phyloP scores from a whole-genome alignment of 2,888 invertebrate species.

The Polietes domitor region DNA sequence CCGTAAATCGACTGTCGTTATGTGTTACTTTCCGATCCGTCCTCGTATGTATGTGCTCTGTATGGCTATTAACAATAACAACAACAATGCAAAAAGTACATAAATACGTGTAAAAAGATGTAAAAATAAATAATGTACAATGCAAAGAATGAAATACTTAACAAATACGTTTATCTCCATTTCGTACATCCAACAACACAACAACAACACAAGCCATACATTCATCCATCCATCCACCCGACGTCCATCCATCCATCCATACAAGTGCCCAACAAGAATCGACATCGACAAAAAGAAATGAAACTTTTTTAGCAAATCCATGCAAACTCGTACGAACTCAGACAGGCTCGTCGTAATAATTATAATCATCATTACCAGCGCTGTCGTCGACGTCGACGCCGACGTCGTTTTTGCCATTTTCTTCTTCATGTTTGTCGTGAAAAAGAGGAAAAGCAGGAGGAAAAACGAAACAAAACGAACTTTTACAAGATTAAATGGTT shows the following conservation, averaged over 20 bases:
- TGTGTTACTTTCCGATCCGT: neutral
- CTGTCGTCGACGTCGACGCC: neutral
- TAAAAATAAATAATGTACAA: slow-evolving; percentile 18
- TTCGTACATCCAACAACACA: neutral
- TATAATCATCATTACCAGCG: slow-evolving; percentile 16
- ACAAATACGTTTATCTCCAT: slow-evolving; percentile 29
- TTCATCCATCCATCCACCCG: slow-evolving; percentile 2
- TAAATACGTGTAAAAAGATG: slow-evolving; percentile 18
- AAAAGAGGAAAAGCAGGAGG: slow-evolving; percentile 24
- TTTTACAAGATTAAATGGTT: slow-evolving; percentile 38
- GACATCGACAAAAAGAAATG: slow-evolving; percentile 19
- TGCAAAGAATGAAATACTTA: slow-evolving; percentile 26
- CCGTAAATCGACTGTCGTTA: too few species aligned
- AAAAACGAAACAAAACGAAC: too few species aligned
- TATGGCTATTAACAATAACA: neutral
- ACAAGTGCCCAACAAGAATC: slow-evolving; percentile 26
- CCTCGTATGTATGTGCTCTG: neutral
- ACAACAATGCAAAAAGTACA: slow-evolving; percentile 8
- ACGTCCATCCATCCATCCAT: slow-evolving; percentile 11
- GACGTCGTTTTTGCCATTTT: slow-evolving; percentile 8
- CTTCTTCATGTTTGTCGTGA: neutral
- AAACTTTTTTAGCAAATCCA: slow-evolving; percentile 25
- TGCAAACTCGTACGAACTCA: neutral
- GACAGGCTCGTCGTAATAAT: slow-evolving; percentile 6
- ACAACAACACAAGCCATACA: neutral